Evolutionary conservation across 2,113 vertebrate genomes (phyloP).

Genomic region (Leucoraja erinaceus): DNA sequence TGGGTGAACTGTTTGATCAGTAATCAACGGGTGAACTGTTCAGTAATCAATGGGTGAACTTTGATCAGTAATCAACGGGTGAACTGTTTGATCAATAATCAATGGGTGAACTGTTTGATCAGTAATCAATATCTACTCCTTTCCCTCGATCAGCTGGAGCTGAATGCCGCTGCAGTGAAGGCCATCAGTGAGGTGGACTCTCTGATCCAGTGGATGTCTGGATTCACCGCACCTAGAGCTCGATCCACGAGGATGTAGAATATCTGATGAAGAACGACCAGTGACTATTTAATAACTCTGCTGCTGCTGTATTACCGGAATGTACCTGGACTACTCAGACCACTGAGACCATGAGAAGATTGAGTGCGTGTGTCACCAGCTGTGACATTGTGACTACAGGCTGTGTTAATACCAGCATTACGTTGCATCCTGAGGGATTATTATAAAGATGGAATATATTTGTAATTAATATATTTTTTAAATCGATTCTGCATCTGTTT

Average conservation of each 20-base stretch:
- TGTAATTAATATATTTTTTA: neutral
- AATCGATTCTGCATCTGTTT: no score
- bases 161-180: neutral
- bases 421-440: neutral
- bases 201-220: conserved; percentile 9
- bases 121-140: conserved; percentile 14
- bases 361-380: no score
- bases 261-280: neutral
- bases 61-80: no score
- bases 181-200: conserved; percentile 21
- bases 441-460: neutral
- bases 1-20: no score
- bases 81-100: neutral
- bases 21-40: no score
- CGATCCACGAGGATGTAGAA: neutral
- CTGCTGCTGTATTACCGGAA: neutral
- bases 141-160: neutral
- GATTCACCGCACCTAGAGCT: neutral
- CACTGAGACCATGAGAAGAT: no score
- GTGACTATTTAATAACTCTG: neutral
- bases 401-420: no score
- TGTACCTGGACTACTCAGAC: neutral
- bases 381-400: neutral
- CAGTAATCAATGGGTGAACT: neutral
- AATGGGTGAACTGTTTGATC: neutral